A percentile compares a stretch with the other conserved stretches of the same genome.
Conservation (phyloP, 1,140 invertebrate genomes). For the Arctopsyche grandis region DNA sequence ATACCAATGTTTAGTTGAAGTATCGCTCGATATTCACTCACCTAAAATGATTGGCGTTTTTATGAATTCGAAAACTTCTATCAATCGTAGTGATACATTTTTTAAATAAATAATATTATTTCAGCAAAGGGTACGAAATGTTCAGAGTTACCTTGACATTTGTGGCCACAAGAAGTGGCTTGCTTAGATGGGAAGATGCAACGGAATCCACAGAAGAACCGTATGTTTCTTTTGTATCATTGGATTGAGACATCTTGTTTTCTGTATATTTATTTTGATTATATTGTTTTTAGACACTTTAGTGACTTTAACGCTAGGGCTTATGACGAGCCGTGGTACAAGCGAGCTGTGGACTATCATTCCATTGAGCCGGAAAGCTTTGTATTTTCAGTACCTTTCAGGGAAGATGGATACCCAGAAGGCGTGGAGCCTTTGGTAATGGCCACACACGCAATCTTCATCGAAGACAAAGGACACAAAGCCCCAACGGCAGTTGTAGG, state of each 20-base stretch:
- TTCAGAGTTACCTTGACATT: slow-evolving; percentile 86
- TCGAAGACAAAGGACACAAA: slow-evolving; percentile 83
- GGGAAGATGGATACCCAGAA: slow-evolving; percentile 65
- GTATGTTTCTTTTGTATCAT: too few species aligned
- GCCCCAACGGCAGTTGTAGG: slow-evolving; percentile 92
- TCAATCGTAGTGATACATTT: too few species aligned
- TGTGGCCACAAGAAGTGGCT: slow-evolving; percentile 88
- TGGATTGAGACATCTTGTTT: slow-evolving; percentile 7
- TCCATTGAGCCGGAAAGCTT: slow-evolving; percentile 87
- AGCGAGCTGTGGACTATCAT: slow-evolving; percentile 91
- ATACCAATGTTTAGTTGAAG: too few species aligned
- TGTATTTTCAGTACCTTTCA: slow-evolving; percentile 91
- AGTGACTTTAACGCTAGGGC: slow-evolving; percentile 82
- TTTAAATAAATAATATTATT: slow-evolving; percentile 56
- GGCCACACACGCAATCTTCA: slow-evolving; percentile 90
- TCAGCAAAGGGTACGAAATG: slow-evolving; percentile 85
- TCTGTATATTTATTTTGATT: background rate
- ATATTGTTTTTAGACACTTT: slow-evolving; percentile 77
- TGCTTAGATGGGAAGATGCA: slow-evolving; percentile 84
- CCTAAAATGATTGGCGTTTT: too few species aligned
- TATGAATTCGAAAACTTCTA: too few species aligned
- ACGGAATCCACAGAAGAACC: slow-evolving; percentile 71
- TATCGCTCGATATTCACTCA: too few species aligned
- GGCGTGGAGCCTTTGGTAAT: slow-evolving; percentile 74
- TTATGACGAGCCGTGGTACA: slow-evolving; percentile 92